These are phyloP conservation scores for Drosophila kanekoi DNA, from an alignment of 2,888 invertebrate species.

Conservation along the genomic window DNA sequence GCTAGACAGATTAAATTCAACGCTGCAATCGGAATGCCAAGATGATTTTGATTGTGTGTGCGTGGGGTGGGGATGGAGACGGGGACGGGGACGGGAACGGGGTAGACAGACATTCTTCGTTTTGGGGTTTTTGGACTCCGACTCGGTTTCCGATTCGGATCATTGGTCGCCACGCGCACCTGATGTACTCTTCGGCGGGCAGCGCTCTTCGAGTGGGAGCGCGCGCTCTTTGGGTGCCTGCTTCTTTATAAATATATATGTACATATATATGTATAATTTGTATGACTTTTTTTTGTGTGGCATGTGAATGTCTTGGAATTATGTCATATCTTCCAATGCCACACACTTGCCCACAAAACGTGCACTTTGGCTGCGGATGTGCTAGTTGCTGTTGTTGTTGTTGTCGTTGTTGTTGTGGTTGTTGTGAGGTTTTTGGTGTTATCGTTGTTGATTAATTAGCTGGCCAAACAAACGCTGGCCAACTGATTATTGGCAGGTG, in stretches of 20 bases:
- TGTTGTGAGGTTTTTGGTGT: slow-evolving; percentile 19
- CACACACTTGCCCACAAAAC: slow-evolving; percentile 59
- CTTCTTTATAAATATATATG: background rate
- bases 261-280: background rate
- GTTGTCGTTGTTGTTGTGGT: slow-evolving; percentile 6
- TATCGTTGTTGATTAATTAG: slow-evolving; percentile 70
- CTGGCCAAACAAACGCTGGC: slow-evolving; percentile 41
- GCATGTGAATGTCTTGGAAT: slow-evolving; percentile 73
- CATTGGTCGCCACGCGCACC: slow-evolving; percentile 44
- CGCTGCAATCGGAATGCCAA: slow-evolving; percentile 36
- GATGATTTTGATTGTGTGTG: slow-evolving; percentile 44
- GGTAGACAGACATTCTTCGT: slow-evolving; percentile 28
- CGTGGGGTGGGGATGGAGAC: slow-evolving; percentile 1
- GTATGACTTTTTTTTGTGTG: slow-evolving; percentile 20
- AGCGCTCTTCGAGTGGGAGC: slow-evolving; percentile 24
- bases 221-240: slow-evolving; percentile 32
- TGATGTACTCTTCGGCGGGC: slow-evolving; percentile 46
- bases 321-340: slow-evolving; percentile 77
- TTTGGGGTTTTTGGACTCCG: slow-evolving; percentile 9
- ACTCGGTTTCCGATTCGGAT: slow-evolving; percentile 34
- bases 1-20: slow-evolving; percentile 57
- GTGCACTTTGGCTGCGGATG: slow-evolving; percentile 44
- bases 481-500: slow-evolving; percentile 57
- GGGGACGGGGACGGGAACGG: no score
- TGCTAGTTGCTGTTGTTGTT: slow-evolving; percentile 12